phyloP scores from a whole-genome alignment of 2,113 vertebrate genomes.

The Nannobrachium achirus region DNA sequence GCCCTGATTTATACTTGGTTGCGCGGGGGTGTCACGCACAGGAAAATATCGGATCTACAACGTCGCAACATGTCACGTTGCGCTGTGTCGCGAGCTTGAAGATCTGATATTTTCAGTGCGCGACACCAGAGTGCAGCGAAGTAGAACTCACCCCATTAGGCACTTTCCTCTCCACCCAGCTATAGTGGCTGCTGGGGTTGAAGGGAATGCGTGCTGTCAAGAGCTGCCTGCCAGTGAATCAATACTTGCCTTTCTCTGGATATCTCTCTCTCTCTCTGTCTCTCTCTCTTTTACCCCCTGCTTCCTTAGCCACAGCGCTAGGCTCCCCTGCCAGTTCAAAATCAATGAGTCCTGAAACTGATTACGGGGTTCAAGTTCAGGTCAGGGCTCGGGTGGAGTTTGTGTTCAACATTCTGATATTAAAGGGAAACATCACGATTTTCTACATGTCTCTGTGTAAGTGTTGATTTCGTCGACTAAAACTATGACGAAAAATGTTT shows the following conservation, averaged over 20 bases:
- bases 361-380: conserved; percentile 65
- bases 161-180: conserved; percentile 52
- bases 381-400: conserved; percentile 48
- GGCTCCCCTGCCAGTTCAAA: conserved; percentile 34
- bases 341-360: conserved; percentile 60
- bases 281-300: conserved; percentile 14
- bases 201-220: conserved; percentile 57
- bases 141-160: conserved; percentile 3
- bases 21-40: too few species aligned
- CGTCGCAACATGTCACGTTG: too few species aligned
- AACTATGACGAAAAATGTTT: too few species aligned
- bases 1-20: too few species aligned
- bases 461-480: too few species aligned
- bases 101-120: too few species aligned
- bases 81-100: too few species aligned
- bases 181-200: conserved; percentile 43
- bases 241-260: conserved; percentile 50
- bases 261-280: not conserved
- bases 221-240: conserved; percentile 36
- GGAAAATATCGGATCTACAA: too few species aligned
- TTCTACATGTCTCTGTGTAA: too few species aligned
- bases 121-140: too few species aligned
- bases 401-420: not conserved
- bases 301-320: conserved; percentile 25
- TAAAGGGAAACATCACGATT: conserved; percentile 4